These are phyloP conservation scores for Aphis gossypii DNA, from an alignment of 1,140 invertebrate species.

Conservation along the genomic window DNA sequence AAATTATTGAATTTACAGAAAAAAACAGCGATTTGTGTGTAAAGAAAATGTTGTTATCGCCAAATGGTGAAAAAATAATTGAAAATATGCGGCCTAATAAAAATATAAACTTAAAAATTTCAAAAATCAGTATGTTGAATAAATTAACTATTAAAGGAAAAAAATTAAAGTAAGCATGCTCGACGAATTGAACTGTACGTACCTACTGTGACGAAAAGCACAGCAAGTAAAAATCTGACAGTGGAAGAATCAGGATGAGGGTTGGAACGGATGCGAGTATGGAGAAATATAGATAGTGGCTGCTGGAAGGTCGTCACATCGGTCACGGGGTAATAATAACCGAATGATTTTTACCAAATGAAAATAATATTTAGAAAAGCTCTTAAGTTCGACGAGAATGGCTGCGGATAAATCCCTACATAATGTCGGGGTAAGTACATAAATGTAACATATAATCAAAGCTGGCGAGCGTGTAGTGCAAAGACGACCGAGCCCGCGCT, in stretches of 20 bases:
- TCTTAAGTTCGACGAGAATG: too few relatives aligned
- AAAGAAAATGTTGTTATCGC: not conserved
- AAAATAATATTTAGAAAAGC: not conserved
- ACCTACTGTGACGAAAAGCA: not conserved
- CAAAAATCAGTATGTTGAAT: too few relatives aligned
- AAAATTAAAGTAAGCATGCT: too few relatives aligned
- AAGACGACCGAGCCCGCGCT: too few relatives aligned
- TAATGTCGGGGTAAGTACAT: too few relatives aligned
- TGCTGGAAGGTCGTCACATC: not conserved
- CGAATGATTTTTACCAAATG: too few relatives aligned
- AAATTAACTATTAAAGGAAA: too few relatives aligned
- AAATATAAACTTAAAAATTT: too few relatives aligned
- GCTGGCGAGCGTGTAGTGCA: too few relatives aligned
- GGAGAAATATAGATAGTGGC: not conserved
- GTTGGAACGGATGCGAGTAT: not conserved
- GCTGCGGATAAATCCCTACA: too few relatives aligned
- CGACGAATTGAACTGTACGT: too few relatives aligned
- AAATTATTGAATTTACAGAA: not conserved
- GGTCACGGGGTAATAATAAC: not conserved
- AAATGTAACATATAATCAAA: too few relatives aligned
- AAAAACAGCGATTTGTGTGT: not conserved
- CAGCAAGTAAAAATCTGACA: not conserved
- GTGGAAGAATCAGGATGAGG: not conserved
- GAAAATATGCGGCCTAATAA: not conserved
- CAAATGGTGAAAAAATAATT: not conserved